Base-by-base conservation (phyloP, 2,888 invertebrate species). In the Lacanobia oleracea region DNA sequence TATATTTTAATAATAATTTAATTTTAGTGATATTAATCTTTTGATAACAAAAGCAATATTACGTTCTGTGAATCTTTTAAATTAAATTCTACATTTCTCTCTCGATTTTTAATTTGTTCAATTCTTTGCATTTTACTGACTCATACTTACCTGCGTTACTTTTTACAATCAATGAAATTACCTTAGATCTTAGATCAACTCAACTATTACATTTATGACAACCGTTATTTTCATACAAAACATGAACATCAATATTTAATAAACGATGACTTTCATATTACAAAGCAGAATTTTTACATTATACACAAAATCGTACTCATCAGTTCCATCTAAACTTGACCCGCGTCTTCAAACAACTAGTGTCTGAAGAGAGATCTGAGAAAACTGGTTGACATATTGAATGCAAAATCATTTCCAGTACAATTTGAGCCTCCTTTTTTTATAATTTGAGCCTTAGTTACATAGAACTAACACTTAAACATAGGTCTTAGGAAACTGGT, bases 221-320 rank as follows among this genome's bases (percentile, higher is more conserved):
- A 40, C 60, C 60, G 68, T 62, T 65, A 75, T 50, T 64, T 65
- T 16, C 1, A 54, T 21, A 66, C 33, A 70, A 66, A 70, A 70
- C 50, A 37, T 63, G 14, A 81, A 63, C 16, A 21, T 48, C 16
- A 54, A 77, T 61, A 71, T 81, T 71, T 16, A 77, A 79, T 64
- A 81, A 67, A 56, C 33, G 54, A 77, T 71, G 60, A 77, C 66
- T 81, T 56, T 67, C 63, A 64, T 33, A 27, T 66, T 81, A 67
- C 63, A 54, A 63, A 48, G 54, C 56, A 76, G 54, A 65, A 40
- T 51, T 43, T 57, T 65, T 27, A 66, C 45, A 70, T 63, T 43
- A 40, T 18, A 45, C 16, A 18, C n/a, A 57, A 65, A 43, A 65
- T 53, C 18, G 0, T 61, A 56, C 18, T 45, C 37, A 45, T 12